Evolutionary conservation across 92 coral and sea anemone species (phyloP).

Genomic region (Palythoa caribaeorum): DNA sequence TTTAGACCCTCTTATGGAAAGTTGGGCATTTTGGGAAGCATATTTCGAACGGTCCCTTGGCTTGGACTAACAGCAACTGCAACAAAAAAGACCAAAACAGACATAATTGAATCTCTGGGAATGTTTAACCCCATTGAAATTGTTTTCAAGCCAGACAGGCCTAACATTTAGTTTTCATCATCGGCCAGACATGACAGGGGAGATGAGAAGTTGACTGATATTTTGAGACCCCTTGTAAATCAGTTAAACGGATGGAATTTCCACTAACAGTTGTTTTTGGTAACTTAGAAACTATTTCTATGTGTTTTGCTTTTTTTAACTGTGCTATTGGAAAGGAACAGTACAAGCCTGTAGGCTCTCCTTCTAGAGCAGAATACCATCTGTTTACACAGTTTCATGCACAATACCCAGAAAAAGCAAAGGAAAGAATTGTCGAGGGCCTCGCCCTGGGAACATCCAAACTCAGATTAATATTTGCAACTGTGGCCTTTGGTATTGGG

Average conservation of each 20-base stretch:
- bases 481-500: slow-evolving; percentile 81
- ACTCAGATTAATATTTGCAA: slow-evolving; percentile 64
- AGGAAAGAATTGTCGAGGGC: slow-evolving; percentile 57
- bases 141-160: slow-evolving; percentile 46
- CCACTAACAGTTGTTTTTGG: slow-evolving; percentile 75
- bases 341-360: slow-evolving; percentile 62
- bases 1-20: slow-evolving; percentile 54
- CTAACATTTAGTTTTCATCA: slow-evolving; percentile 47
- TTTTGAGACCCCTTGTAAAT: slow-evolving; percentile 43
- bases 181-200: slow-evolving; percentile 31
- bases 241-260: slow-evolving; percentile 50
- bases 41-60: background rate
- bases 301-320: slow-evolving; percentile 61
- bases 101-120: slow-evolving; percentile 35
- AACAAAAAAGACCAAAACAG: slow-evolving; percentile 42
- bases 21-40: background rate
- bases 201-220: slow-evolving; percentile 38
- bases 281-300: slow-evolving; percentile 55
- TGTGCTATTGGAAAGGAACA: slow-evolving; percentile 54
- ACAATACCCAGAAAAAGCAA: slow-evolving; percentile 69
- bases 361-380: slow-evolving; percentile 48
- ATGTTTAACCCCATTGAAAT: too few relatives aligned
- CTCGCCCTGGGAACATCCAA: slow-evolving; percentile 42
- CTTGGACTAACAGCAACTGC: slow-evolving; percentile 65
- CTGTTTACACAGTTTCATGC: slow-evolving; percentile 75